Evolutionary conservation across 2,797 vertebrate species (phyloP).

Genomic region (Acanthopagrus latus): DNA sequence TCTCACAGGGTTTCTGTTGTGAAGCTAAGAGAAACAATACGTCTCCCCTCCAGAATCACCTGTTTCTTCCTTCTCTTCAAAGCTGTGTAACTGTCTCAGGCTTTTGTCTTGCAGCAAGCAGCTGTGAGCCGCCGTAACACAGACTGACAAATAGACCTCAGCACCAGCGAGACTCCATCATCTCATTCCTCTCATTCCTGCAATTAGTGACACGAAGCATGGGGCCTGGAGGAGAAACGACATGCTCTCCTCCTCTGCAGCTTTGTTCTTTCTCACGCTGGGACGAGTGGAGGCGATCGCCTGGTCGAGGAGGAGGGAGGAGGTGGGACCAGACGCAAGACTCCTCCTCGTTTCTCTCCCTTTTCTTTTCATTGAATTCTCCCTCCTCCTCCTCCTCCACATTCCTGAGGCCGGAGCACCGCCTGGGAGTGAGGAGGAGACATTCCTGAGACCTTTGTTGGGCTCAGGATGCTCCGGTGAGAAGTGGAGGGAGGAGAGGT

Average conservation of each 20-base stretch:
- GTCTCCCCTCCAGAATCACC: neutral
- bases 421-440: slow-evolving; percentile 49
- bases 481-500: slow-evolving; percentile 40
- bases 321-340: slow-evolving; percentile 22
- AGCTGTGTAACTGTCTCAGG: neutral
- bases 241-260: slow-evolving; percentile 22
- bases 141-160: slow-evolving; percentile 27
- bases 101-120: slow-evolving; percentile 13
- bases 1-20: too few relatives aligned
- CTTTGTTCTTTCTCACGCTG: slow-evolving; percentile 70
- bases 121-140: slow-evolving; percentile 8
- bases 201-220: slow-evolving; percentile 73
- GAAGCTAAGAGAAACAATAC: too few relatives aligned
- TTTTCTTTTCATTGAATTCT: slow-evolving; percentile 49
- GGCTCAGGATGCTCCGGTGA: slow-evolving; percentile 45
- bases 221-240: slow-evolving; percentile 37
- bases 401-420: slow-evolving; percentile 68
- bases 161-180: slow-evolving; percentile 31
- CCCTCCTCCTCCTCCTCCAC: slow-evolving; percentile 60
- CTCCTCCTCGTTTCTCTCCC: slow-evolving; percentile 43
- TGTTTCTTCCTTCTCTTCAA: neutral
- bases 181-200: slow-evolving; percentile 80
- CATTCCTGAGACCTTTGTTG: slow-evolving; percentile 71
- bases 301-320: neutral
- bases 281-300: slow-evolving; percentile 59